phyloP scores from a whole-genome alignment of 2,888 invertebrate species.

The Globia sparganii region DNA sequence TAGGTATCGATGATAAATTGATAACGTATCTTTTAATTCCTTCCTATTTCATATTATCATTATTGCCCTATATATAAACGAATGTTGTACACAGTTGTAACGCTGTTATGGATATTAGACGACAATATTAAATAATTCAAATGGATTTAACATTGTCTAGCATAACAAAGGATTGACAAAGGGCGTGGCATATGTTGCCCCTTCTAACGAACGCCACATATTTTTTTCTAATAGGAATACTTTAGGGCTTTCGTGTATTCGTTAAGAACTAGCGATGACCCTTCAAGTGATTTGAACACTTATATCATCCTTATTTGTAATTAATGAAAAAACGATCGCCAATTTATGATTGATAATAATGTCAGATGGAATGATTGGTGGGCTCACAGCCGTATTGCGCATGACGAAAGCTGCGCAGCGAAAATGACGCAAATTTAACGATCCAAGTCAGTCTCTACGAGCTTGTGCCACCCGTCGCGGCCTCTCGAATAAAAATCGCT shows the following conservation, averaged over 20 bases:
- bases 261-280: neutral
- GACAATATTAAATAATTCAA: neutral
- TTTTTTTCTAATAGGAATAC: slow-evolving; percentile 10
- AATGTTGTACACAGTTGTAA: neutral
- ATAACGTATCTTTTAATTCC: neutral
- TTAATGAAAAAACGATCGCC: neutral
- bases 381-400: slow-evolving; percentile 20
- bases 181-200: slow-evolving; percentile 26
- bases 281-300: neutral
- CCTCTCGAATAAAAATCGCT: slow-evolving; percentile 85
- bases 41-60: neutral
- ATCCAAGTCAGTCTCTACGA: slow-evolving; percentile 79
- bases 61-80: neutral
- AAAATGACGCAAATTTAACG: slow-evolving; percentile 68
- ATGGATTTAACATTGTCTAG: neutral
- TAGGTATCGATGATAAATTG: neutral
- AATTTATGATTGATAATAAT: neutral
- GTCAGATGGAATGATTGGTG: neutral
- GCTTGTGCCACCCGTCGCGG: slow-evolving; percentile 83
- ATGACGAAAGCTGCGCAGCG: slow-evolving; percentile 60
- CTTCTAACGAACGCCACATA: slow-evolving; percentile 6
- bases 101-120: neutral
- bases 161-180: slow-evolving; percentile 8
- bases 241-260: neutral
- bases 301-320: neutral